A percentile compares a stretch with the other conserved stretches of the same genome.
phyloP scores from a whole-genome alignment of 1,140 invertebrate genomes.

The Ceratitis capitata region DNA sequence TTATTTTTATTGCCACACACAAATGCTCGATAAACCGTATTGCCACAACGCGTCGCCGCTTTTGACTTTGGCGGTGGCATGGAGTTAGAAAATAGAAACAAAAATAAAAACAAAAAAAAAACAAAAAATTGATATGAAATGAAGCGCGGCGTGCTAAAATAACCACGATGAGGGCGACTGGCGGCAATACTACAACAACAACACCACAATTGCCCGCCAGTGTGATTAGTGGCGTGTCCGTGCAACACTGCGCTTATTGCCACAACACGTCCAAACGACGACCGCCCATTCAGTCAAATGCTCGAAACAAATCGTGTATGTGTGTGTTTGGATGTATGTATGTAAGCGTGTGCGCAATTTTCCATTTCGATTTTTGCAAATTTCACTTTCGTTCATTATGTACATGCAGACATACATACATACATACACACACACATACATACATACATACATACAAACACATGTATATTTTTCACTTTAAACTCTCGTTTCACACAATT shows the following conservation, averaged over 20 bases:
- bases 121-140: background rate
- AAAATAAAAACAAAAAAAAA: background rate
- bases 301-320: background rate
- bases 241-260: background rate
- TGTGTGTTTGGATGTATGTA: background rate
- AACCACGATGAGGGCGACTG: too few relatives aligned
- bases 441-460: too few relatives aligned
- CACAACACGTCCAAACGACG: background rate
- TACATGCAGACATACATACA: background rate
- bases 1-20: constrained; percentile 5
- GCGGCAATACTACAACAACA: too few relatives aligned
- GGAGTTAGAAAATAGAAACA: background rate
- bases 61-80: background rate
- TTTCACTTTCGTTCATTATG: constrained; percentile 3
- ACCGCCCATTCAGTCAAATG: background rate
- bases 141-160: background rate
- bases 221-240: constrained; percentile 25
- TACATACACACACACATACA: too few relatives aligned
- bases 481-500: background rate
- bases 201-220: background rate
- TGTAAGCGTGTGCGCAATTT: background rate
- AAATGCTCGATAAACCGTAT: background rate
- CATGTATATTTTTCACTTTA: background rate
- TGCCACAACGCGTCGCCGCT: background rate
- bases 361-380: background rate